Percentiles rank a stretch among this genome's conserved stretches.
Conservation (phyloP, 2,113 vertebrate genomes). For the Trogon surrucura region DNA sequence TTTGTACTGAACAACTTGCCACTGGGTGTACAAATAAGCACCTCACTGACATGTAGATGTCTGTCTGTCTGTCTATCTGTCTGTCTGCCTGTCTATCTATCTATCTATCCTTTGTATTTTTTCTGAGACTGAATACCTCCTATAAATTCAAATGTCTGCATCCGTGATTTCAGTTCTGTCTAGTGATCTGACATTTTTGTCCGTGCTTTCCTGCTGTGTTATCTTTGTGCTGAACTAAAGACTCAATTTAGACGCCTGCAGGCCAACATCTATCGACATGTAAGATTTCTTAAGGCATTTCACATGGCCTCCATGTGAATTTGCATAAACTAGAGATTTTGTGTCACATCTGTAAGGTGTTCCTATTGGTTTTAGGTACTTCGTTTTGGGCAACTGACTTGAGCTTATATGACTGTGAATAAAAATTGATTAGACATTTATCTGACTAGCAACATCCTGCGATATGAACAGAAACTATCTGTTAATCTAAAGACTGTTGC, state of each 20-base stretch:
- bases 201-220: background rate
- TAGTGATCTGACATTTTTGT: background rate
- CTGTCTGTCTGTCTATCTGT: background rate
- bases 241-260: background rate
- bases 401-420: background rate
- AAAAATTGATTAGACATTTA: background rate
- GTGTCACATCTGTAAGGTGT: background rate
- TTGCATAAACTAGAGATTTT: background rate
- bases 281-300: background rate
- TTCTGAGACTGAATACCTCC: background rate
- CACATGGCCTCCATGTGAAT: background rate
- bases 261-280: background rate
- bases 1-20: background rate
- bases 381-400: background rate
- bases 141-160: background rate
- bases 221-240: background rate
- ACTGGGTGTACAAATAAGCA: accelerated
- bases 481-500: background rate
- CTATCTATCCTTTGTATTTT: background rate
- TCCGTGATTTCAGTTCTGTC: background rate
- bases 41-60: background rate
- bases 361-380: background rate
- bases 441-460: background rate
- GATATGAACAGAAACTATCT: background rate
- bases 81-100: too few relatives aligned